A percentile compares a stretch with the other conserved stretches of the same genome.
phyloP scores from a whole-genome alignment of 2,888 invertebrate species.

The Tanypteryx hageni region DNA sequence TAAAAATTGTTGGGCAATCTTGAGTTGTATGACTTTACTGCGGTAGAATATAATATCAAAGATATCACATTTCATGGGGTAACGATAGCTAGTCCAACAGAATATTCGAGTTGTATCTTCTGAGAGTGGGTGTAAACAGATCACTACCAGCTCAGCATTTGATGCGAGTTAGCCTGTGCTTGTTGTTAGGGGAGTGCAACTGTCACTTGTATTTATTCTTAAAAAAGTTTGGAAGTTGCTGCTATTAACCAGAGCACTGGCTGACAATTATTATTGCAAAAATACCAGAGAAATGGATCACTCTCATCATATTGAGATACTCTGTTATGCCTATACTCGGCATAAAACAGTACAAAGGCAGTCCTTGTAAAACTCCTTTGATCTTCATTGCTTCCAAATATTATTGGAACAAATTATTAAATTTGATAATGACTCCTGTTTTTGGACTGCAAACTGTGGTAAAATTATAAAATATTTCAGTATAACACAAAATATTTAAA shows the following conservation, averaged over 20 bases:
- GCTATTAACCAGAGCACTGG: constrained; percentile 39
- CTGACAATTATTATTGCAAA: constrained; percentile 41
- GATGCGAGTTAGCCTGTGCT: too few species aligned
- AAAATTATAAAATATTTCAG: constrained; percentile 49
- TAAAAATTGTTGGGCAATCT: too few species aligned
- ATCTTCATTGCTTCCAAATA: constrained; percentile 24
- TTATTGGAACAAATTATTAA: constrained; percentile 26
- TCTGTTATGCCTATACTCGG: constrained; percentile 38
- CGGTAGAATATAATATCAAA: too few species aligned
- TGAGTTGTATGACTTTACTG: too few species aligned
- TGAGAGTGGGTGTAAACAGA: too few species aligned
- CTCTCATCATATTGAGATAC: constrained; percentile 43
- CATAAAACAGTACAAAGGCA: constrained; percentile 43
- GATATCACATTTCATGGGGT: too few species aligned
- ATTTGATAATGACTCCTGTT: constrained; percentile 46
- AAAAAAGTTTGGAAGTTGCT: constrained; percentile 50
- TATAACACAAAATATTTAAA: constrained; percentile 50
- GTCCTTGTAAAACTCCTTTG: constrained; percentile 18
- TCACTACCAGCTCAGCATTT: too few species aligned
- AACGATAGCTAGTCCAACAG: too few species aligned
- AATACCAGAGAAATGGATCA: constrained; percentile 45
- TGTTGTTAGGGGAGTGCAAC: neutral
- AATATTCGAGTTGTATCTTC: too few species aligned
- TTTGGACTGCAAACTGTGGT: constrained; percentile 27
- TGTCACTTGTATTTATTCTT: neutral